Base-by-base conservation (phyloP, 2,888 invertebrate species). In the Standfussiana lucernea region DNA sequence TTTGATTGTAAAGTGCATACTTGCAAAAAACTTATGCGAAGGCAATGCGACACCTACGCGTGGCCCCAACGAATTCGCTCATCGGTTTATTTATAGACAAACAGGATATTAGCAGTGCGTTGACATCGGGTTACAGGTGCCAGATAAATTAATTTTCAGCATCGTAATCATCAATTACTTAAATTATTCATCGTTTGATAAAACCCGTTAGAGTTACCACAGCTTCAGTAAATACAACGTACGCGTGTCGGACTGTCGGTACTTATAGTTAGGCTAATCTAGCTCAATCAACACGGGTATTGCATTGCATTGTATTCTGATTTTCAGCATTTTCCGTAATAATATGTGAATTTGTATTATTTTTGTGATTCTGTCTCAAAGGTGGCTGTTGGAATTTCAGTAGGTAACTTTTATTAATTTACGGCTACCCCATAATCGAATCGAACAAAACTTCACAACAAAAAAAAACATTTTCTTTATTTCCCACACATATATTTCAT, bases 91-190 rank as follows among this genome's bases (percentile, higher is more conserved):
- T 91, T 90, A 90, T 91, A 92, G 90, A 87, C 89, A 90, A 92
- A 92, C 93, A 93, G 93, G 92, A 93, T 92, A 90, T 92, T 89
- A 90, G 90, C 84, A 90, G 91, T 90, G 74, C 93, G 89, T 93
- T 92, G 93, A 92, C 93, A 92, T 91, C 83, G 83, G 88, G 85
- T 89, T 90, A 89, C 90, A 90, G 91, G 91, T 91, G 91, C 85
- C 89, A 89, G 86, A 88, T 88, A 77, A 77, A 86, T 88, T 87
- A 85, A 86, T 88, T 90, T 90, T 85, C 80, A 90, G 89, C 89
- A 87, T 82, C 71, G 75, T 85, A 78, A 86, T 86, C 53, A 77
- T 50, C 75, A 71, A 71, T 80, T 85, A 87, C 83, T 82, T 81
- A 81, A 88, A 84, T 85, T 78, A 85, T 86, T 83, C 70, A 76